Conservation (phyloP, 2,888 invertebrate genomes). For the Sminthurinus aureus region DNA sequence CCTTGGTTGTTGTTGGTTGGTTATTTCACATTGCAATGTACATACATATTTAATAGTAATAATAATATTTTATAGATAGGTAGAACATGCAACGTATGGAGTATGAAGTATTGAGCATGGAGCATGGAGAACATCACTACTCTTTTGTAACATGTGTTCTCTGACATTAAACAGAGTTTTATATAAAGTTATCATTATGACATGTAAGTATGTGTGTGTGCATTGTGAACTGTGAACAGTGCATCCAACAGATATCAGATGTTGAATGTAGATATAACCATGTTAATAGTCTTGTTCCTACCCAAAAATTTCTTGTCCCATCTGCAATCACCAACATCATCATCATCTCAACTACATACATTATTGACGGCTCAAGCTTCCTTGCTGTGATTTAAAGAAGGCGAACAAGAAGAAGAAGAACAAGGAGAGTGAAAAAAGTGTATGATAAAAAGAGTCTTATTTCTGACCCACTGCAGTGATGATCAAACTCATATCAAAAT, state of each 20-base stretch:
- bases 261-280: background rate
- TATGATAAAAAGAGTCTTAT: background rate
- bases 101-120: too few species aligned
- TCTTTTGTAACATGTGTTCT: too few species aligned
- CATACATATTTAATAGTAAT: too few species aligned
- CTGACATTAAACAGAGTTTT: too few species aligned
- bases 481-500: conserved; percentile 24
- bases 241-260: too few species aligned
- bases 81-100: too few species aligned
- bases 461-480: conserved; percentile 34
- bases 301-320: background rate
- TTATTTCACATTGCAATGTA: too few species aligned
- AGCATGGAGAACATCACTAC: too few species aligned
- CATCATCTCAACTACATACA: background rate
- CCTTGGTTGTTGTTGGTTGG: too few species aligned
- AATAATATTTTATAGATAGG: too few species aligned
- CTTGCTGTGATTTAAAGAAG: conserved; percentile 38
- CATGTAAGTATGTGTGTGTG: background rate
- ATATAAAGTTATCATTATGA: background rate
- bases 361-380: conserved; percentile 6
- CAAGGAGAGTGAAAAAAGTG: background rate
- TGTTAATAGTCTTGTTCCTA: background rate
- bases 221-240: background rate
- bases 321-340: background rate
- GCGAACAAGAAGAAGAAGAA: conserved; percentile 30